Evolutionary conservation across 1,140 invertebrate species (phyloP).

Genomic region (Tribolium castaneum): DNA sequence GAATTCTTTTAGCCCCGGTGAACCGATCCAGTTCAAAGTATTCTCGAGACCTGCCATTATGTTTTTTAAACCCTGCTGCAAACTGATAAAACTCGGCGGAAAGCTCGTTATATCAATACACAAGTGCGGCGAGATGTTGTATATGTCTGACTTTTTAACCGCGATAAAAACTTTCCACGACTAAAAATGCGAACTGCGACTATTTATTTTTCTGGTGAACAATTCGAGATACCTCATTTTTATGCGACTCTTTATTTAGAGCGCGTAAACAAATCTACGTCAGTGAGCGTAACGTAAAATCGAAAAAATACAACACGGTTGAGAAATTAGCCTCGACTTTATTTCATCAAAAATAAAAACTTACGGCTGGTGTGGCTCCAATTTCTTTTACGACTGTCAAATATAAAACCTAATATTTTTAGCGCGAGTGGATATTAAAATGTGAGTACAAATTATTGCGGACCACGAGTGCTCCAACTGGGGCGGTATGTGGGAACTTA

Average conservation of each 20-base stretch:
- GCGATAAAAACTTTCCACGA: neutral
- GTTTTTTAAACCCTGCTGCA: no score
- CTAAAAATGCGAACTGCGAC: neutral
- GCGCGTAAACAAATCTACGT: neutral
- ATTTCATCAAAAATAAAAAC: conserved; percentile 15
- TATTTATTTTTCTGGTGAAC: neutral
- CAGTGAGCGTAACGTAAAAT: conserved; percentile 7
- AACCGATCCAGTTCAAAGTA: neutral
- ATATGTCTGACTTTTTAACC: neutral
- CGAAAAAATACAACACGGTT: neutral
- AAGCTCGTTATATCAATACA: neutral
- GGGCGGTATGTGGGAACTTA: neutral
- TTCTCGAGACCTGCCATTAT: neutral
- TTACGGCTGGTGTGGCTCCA: neutral
- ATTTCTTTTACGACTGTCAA: conserved; percentile 5
- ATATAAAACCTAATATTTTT: conserved; percentile 28
- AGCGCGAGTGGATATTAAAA: neutral
- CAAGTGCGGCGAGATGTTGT: no score
- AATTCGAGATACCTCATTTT: neutral
- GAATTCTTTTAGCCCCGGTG: neutral
- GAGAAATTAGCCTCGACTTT: neutral
- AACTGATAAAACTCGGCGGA: neutral
- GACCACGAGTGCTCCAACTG: neutral
- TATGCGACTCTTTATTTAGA: neutral
- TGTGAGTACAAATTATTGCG: neutral